A percentile compares a stretch with the other conserved stretches of the same genome.
Evolutionary conservation across 2,888 invertebrate species (phyloP).

Genomic region (Tetramorium bicarinatum): DNA sequence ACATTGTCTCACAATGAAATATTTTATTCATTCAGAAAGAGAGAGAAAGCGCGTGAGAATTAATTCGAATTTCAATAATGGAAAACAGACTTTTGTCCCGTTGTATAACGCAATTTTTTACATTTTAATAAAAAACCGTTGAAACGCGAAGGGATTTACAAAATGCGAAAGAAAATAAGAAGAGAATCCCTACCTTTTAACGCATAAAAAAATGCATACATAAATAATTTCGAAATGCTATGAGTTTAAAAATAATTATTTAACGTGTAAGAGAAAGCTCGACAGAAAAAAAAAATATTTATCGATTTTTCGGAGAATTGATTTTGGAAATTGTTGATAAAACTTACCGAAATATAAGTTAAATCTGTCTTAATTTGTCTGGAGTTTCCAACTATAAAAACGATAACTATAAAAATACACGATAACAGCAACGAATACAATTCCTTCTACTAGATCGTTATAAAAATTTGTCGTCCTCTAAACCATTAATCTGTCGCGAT

Average conservation of each 20-base stretch:
- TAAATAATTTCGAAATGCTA: background rate
- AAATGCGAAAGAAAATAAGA: background rate
- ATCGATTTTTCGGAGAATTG: background rate
- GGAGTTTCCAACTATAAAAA: background rate
- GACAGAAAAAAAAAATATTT: background rate
- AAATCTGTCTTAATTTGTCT: background rate
- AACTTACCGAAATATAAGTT: background rate
- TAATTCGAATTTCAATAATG: slow-evolving; percentile 43
- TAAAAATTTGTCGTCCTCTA: background rate
- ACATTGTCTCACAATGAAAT: slow-evolving; percentile 9
- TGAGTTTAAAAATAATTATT: slow-evolving; percentile 7
- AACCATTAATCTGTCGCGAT: slow-evolving; percentile 16
- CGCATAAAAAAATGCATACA: background rate
- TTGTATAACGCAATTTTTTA: slow-evolving; percentile 34
- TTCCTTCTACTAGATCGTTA: background rate
- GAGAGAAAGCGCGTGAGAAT: background rate
- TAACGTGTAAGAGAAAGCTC: background rate
- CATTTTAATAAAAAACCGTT: slow-evolving; percentile 27
- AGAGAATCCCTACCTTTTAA: background rate
- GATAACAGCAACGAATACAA: background rate
- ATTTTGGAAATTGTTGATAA: slow-evolving; percentile 3
- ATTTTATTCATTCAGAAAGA: slow-evolving; percentile 43
- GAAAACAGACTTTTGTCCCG: slow-evolving; percentile 16
- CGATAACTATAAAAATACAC: background rate
- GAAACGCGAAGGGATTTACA: slow-evolving; percentile 19